Evolutionary conservation across 2,113 vertebrate genomes (phyloP), one percentile per base, ranked within the genome.

Genomic region (Clinocottus analis): DNA sequence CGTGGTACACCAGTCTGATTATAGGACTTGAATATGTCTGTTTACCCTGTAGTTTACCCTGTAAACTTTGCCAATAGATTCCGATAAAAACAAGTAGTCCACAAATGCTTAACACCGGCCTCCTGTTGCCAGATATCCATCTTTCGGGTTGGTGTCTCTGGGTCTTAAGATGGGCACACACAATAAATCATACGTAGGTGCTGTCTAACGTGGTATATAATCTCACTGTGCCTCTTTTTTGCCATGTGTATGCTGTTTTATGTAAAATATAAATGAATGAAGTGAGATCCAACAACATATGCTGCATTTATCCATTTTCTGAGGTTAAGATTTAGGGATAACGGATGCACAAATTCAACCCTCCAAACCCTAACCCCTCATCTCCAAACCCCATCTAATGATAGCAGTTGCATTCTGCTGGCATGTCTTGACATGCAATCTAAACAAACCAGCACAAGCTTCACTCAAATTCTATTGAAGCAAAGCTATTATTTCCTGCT

Each of bases 401-500:
- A 85, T 82, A 67, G 86, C 84, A 71, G 37, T 33, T 72, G 41
- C 70, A 56, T 49, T 82, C 49, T 39, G 64, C 79, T 67, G 27
- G 7, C 91, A 72, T 82, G 90, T 89, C 90, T 70, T 49, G 2
- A 63, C 88, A 72, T 80, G 91, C 74, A 85, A 61, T 68, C 85
- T 71, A 91, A 93, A 91, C 89, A 92, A 85, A 75, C 79, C 68
- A 13, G 62, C 77, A 79, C 65, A 83, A 73, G 90, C 92, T 90
- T 88, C 90, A 79, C 75, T 25, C 72, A 56, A 59, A 2, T 27
- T 78, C 72, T 83, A 75, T 88, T 73, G 77, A 90, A 87, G 85
- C 87, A 14, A 65, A 59, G 79, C 86, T 85, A 80, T 91, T 90
- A 85, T 86, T 90, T 93, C 93, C 91, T 93, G 91, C 90, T 92